phyloP scores from a whole-genome alignment of 2,888 invertebrate genomes.

The Standfussiana lucernea region DNA sequence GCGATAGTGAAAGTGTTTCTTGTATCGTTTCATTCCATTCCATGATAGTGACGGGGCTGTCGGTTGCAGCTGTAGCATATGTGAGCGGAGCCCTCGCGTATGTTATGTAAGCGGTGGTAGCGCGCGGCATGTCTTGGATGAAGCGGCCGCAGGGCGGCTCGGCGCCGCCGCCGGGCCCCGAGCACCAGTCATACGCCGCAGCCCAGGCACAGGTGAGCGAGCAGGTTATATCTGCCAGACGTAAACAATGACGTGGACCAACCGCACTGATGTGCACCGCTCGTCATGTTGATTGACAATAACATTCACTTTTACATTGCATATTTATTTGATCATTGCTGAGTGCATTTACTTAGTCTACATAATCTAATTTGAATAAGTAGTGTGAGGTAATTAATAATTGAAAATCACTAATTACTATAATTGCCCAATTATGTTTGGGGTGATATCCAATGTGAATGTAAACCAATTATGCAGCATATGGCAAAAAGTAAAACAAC shows the following conservation, averaged over 20 bases:
- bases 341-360: constrained; percentile 15
- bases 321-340: constrained; percentile 11
- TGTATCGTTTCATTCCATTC: constrained; percentile 75
- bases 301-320: constrained; percentile 45
- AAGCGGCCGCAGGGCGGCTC: constrained; percentile 82
- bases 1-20: constrained; percentile 85
- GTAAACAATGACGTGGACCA: constrained; percentile 88
- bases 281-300: constrained; percentile 74
- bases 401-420: constrained; percentile 27
- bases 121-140: constrained; percentile 88
- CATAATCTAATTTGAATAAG: not conserved
- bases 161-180: constrained; percentile 75
- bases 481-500: constrained; percentile 36
- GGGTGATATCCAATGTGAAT: constrained; percentile 15
- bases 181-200: constrained; percentile 79
- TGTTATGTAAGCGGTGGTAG: constrained; percentile 88
- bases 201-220: constrained; percentile 85
- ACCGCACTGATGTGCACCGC: constrained; percentile 56
- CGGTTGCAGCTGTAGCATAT: constrained; percentile 82
- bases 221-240: constrained; percentile 80
- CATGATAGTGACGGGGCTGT: constrained; percentile 85
- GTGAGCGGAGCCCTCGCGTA: constrained; percentile 80
- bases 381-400: constrained; percentile 28
- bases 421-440: constrained; percentile 41
- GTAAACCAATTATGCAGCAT: constrained; percentile 37